Conservation (phyloP, 2,797 vertebrate genomes). For the Alca torda region DNA sequence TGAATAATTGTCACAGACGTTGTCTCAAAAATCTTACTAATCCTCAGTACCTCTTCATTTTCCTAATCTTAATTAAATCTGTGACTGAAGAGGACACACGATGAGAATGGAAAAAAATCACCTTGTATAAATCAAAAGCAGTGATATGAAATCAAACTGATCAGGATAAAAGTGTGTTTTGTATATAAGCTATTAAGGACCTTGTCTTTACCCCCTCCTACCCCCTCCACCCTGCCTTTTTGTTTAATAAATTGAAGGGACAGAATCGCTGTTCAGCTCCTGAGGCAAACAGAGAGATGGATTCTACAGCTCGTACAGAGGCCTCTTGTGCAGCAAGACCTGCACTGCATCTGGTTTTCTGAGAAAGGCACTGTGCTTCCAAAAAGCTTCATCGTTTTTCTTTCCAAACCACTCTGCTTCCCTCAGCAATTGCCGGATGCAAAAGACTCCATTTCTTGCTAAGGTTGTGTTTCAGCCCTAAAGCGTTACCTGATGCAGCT, state of each 20-base stretch:
- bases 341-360: not conserved
- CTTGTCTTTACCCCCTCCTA: not conserved
- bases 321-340: conserved; percentile 8
- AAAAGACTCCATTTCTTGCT: not conserved
- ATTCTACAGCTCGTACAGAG: conserved; percentile 2
- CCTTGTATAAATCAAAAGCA: conserved; percentile 32
- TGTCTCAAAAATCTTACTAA: conserved; percentile 47
- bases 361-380: not conserved
- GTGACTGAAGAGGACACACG: conserved; percentile 2
- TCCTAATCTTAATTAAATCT: conserved; percentile 78
- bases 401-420: not conserved
- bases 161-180: conserved; percentile 32
- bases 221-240: not conserved
- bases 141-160: conserved; percentile 27
- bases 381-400: not conserved
- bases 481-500: rapidly evolving
- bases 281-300: not conserved
- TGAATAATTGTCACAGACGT: conserved; percentile 36
- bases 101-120: not conserved
- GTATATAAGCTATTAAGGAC: not conserved
- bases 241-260: not conserved
- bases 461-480: not conserved
- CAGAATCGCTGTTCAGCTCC: not conserved
- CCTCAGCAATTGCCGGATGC: rapidly evolving
- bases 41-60: conserved; percentile 30